These are phyloP conservation scores for Mimas tiliae DNA, from an alignment of 2,888 invertebrate species.

Conservation along the genomic window DNA sequence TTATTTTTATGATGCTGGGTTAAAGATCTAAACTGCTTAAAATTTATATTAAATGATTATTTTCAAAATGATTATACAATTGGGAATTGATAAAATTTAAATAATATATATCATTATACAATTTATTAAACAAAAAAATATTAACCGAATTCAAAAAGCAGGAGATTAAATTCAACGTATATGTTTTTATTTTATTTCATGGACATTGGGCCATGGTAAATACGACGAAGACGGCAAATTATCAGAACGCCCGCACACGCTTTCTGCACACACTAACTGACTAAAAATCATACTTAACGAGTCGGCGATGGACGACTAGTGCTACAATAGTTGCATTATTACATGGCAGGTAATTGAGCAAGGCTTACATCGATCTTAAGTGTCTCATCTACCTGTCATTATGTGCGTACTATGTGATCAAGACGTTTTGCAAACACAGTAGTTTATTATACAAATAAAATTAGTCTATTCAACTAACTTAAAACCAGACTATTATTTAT, in stretches of 20 bases:
- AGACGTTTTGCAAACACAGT: conserved; percentile 12
- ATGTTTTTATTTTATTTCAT: background rate
- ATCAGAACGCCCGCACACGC: conserved; percentile 76
- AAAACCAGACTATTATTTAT: conserved; percentile 1
- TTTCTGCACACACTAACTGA: conserved; percentile 78
- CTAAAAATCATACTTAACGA: conserved; percentile 72
- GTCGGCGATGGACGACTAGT: conserved; percentile 52
- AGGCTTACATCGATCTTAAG: conserved; percentile 45
- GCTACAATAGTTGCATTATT: conserved; percentile 49
- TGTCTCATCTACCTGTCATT: conserved; percentile 27
- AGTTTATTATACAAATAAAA: conserved; percentile 20
- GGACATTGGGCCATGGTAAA: conserved; percentile 63
- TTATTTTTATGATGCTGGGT: background rate
- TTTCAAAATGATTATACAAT: background rate
- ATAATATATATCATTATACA: too few relatives aligned
- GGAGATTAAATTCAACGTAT: too few relatives aligned
- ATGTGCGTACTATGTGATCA: conserved; percentile 19
- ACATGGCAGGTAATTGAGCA: conserved; percentile 49
- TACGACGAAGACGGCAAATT: conserved; percentile 68
- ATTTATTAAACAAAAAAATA: too few relatives aligned
- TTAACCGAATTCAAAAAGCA: too few relatives aligned
- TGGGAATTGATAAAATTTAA: too few relatives aligned
- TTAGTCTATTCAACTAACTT: background rate
- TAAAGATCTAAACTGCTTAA: background rate
- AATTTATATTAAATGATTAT: background rate